Evolutionary conservation across 2,888 invertebrate species (phyloP).

Genomic region (Drosophila kuntzei): DNA sequence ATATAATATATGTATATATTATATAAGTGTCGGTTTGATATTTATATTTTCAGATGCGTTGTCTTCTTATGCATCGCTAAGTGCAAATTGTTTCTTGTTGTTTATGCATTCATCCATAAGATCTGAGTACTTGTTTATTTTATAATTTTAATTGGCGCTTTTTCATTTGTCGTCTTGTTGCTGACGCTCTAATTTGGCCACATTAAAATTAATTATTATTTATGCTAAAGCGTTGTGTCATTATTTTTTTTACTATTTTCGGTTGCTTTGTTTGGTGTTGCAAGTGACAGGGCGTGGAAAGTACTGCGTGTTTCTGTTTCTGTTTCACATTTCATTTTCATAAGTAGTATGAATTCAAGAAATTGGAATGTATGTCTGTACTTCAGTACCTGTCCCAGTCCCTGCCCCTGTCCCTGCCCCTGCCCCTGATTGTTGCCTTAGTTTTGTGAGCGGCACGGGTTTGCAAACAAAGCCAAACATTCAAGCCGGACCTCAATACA

Average conservation of each 20-base stretch:
- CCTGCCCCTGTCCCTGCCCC: background rate
- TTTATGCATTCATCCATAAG: conserved; percentile 1
- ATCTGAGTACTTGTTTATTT: conserved; percentile 5
- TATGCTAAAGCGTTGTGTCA: conserved; percentile 32
- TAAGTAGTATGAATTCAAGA: conserved; percentile 2
- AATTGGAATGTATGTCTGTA: conserved; percentile 21
- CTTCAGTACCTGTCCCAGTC: background rate
- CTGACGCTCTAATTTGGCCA: conserved; percentile 56
- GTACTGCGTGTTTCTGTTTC: conserved; percentile 25
- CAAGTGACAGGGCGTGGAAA: conserved; percentile 41
- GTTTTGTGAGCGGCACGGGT: conserved; percentile 42
- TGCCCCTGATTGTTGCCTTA: conserved; percentile 29
- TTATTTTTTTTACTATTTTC: conserved; percentile 26
- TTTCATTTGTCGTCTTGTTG: conserved; percentile 12
- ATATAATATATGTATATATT: no score
- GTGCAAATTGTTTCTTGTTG: conserved; percentile 9
- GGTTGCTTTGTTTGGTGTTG: background rate
- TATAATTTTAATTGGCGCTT: conserved; percentile 15
- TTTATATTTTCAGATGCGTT: conserved; percentile 6
- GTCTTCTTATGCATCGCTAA: conserved; percentile 24
- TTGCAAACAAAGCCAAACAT: conserved; percentile 31
- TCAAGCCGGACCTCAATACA: conserved; percentile 43
- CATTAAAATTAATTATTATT: conserved; percentile 55
- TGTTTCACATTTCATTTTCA: conserved; percentile 35
- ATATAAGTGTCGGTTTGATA: background rate